A percentile compares a stretch with the other conserved stretches of the same genome.
These are phyloP conservation scores for Melipona beecheii DNA, from an alignment of 2,888 invertebrate genomes.

Conservation along the genomic window DNA sequence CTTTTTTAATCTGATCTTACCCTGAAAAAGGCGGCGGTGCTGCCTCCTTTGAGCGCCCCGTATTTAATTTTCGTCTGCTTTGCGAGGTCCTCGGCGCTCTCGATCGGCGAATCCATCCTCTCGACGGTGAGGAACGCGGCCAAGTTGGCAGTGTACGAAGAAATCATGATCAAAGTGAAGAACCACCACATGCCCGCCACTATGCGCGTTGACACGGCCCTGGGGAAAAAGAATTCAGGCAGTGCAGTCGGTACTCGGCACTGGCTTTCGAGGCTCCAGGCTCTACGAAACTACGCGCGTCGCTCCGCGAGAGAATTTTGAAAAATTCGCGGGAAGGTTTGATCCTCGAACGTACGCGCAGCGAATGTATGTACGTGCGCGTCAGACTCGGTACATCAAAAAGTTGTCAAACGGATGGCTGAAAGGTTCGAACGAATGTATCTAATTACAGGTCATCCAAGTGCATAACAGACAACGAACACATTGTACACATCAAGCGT, in stretches of 20 bases:
- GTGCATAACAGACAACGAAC: background rate
- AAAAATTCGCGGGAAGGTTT: background rate
- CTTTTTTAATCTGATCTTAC: slow-evolving; percentile 84
- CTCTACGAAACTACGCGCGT: background rate
- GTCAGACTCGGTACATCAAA: no score
- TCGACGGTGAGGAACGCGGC: slow-evolving; percentile 97
- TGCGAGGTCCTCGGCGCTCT: slow-evolving; percentile 95
- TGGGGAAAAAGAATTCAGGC: slow-evolving; percentile 79
- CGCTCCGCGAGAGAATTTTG: no score
- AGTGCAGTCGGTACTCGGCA: slow-evolving; percentile 47
- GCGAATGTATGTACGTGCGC: no score
- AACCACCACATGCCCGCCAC: slow-evolving; percentile 97
- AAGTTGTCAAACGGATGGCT: no score
- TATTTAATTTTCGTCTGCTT: slow-evolving; percentile 98
- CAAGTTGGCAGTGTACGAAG: slow-evolving; percentile 97
- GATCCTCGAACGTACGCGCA: no score
- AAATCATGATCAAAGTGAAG: slow-evolving; percentile 95
- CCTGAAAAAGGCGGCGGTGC: slow-evolving; percentile 96
- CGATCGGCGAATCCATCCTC: slow-evolving; percentile 94
- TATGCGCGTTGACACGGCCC: slow-evolving; percentile 95
- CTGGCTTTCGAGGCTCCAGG: background rate
- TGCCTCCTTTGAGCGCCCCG: slow-evolving; percentile 95
- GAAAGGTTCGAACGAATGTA: no score
- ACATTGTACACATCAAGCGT: slow-evolving; percentile 22
- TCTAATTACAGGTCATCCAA: background rate